Base-by-base conservation (phyloP, 2,797 vertebrate species). In the Sebastes melanostomus region DNA sequence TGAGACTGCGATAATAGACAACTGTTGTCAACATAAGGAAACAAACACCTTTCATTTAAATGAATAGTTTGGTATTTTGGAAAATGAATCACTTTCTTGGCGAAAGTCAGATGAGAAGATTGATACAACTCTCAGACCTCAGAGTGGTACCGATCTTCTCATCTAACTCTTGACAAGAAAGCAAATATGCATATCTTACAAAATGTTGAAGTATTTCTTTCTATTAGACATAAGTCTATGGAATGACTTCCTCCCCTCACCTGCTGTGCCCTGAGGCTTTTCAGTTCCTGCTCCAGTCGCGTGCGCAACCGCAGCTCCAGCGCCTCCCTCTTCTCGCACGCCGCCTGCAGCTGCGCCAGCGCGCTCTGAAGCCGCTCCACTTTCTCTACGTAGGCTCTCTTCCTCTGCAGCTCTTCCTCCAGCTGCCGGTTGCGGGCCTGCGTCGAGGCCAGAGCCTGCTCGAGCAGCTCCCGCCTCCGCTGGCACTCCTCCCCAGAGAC, bases 281-380 rank as follows among this genome's bases (percentile, higher is more conserved):
- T 98, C 90, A 99, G 95, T 77, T 99, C 98, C 91, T 98, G 97
- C 95, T 99, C 98, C 72, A 99, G 94, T 67, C 98, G 95, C 0
- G 97, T 98, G 32, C 98, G 96, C 62, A 99, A 95, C 25, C 97
- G 94, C 77, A 98, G 92, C 91, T 99, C 98, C 30, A 99, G 93
- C 54, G 96, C 93, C 84, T 99, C 98, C 6, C 98, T 94, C 93
- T 99, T 99, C 92, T 99, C 97, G 0, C 98, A 99, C 4, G 98
- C 98, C 0, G 97, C 97, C 93, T 99, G 98, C 88, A 99, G 96
- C 93, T 99, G 98, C 27, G 94, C 97, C 59, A 99, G 94, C 0
- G 98, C 96, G 36, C 97, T 97, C 94, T 99, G 98, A 86, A 99
- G 94, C 77, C 97, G 77, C 90, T 99, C 98, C 80, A 99, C 98